Evolutionary conservation across 2,113 vertebrate species (phyloP).

Genomic region (Malurus elegans): DNA sequence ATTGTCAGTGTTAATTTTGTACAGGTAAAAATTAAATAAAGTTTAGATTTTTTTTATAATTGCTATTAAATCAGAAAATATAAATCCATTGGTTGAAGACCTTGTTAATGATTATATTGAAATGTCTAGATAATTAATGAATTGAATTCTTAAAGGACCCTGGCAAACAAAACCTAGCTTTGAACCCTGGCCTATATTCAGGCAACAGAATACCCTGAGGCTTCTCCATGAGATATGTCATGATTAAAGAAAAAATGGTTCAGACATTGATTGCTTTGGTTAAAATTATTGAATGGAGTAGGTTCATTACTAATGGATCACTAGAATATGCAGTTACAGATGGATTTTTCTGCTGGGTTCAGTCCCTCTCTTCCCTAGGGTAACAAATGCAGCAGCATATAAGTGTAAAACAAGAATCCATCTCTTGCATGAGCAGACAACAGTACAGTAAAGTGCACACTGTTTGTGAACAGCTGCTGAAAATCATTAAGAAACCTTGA

Average conservation of each 20-base stretch:
- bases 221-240: neutral
- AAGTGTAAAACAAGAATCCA: neutral
- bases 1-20: neutral
- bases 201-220: neutral
- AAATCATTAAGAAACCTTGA: neutral
- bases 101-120: neutral
- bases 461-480: neutral
- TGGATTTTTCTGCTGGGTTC: constrained; percentile 1
- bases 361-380: neutral
- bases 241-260: neutral
- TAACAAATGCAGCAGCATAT: neutral
- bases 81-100: neutral
- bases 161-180: neutral
- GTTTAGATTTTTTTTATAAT: neutral
- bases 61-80: neutral
- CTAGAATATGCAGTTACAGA: constrained; percentile 22
- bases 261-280: neutral
- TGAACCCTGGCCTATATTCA: constrained; percentile 8
- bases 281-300: constrained; percentile 12
- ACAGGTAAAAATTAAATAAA: neutral
- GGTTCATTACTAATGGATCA: constrained; percentile 36
- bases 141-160: neutral
- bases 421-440: neutral
- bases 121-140: neutral
- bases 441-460: neutral